Percentiles rank a stretch among this genome's conserved stretches.
phyloP scores from a whole-genome alignment of 2,113 vertebrate genomes.

The Oriolus oriolus region DNA sequence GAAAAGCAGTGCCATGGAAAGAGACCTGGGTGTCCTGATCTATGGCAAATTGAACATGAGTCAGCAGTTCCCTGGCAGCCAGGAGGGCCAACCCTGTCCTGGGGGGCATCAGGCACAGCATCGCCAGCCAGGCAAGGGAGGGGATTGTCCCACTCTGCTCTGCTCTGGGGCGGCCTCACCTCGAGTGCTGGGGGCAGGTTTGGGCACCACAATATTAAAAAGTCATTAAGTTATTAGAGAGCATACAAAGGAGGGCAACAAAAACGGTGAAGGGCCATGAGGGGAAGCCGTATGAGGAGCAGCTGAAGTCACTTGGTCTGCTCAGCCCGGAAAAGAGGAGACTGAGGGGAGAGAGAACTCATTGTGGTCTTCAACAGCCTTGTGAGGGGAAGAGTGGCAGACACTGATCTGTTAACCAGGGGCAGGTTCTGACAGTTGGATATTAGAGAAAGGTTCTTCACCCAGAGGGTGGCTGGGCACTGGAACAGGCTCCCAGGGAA shows the following conservation, averaged over 20 bases:
- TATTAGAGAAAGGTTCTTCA: neutral
- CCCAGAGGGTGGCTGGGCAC: accelerated
- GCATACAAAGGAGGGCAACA: accelerated
- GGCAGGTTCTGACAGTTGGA: accelerated
- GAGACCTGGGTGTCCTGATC: accelerated
- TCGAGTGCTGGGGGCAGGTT: accelerated
- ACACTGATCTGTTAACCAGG: neutral
- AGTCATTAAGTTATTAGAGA: neutral
- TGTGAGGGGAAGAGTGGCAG: neutral
- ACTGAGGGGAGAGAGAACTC: neutral
- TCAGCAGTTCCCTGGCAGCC: neutral
- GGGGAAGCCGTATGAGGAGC: accelerated
- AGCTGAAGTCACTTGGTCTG: neutral
- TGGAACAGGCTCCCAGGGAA: neutral
- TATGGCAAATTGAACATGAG: accelerated
- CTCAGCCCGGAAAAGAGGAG: neutral
- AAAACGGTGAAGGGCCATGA: neutral
- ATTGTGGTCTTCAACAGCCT: neutral
- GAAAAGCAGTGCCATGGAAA: neutral
- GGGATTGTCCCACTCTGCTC: neutral
- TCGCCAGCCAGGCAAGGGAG: accelerated
- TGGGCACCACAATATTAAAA: neutral
- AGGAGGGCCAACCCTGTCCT: accelerated
- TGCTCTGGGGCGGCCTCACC: accelerated
- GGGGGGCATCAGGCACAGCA: neutral